These are phyloP conservation scores for Sternotherus odoratus DNA, from an alignment of 2,797 vertebrate species.

Conservation along the genomic window DNA sequence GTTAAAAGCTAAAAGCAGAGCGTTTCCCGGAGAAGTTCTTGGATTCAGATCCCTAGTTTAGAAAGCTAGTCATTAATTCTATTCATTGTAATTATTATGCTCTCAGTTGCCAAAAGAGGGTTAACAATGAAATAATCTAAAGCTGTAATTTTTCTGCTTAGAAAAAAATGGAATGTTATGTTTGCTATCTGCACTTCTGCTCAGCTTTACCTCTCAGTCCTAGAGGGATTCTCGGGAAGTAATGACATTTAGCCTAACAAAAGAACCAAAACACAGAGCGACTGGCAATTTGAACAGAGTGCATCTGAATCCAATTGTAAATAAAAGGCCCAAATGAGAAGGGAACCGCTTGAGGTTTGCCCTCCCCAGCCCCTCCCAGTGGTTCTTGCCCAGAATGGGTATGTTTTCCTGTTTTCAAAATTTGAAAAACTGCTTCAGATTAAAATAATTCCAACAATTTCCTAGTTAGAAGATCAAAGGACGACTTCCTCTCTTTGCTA, in stretches of 20 bases:
- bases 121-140: not conserved
- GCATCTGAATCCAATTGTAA: not conserved
- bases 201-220: not conserved
- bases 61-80: not conserved
- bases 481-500: not conserved
- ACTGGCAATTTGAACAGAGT: not conserved
- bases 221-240: not conserved
- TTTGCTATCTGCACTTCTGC: not conserved
- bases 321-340: not conserved
- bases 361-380: not conserved
- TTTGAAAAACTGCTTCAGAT: constrained; percentile 34
- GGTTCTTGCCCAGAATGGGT: not conserved
- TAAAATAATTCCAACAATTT: constrained; percentile 18
- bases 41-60: not conserved
- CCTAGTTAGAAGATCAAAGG: constrained; percentile 6
- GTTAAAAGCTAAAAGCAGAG: not conserved
- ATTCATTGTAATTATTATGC: not conserved
- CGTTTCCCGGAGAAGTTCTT: not conserved
- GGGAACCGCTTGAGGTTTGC: fast-evolving
- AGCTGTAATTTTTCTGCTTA: not conserved
- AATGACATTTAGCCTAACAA: not conserved
- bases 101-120: fast-evolving
- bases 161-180: not conserved
- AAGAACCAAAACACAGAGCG: not conserved
- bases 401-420: not conserved